Base-by-base conservation (phyloP, 2,888 invertebrate species). In the Adelognathus sp. region DNA sequence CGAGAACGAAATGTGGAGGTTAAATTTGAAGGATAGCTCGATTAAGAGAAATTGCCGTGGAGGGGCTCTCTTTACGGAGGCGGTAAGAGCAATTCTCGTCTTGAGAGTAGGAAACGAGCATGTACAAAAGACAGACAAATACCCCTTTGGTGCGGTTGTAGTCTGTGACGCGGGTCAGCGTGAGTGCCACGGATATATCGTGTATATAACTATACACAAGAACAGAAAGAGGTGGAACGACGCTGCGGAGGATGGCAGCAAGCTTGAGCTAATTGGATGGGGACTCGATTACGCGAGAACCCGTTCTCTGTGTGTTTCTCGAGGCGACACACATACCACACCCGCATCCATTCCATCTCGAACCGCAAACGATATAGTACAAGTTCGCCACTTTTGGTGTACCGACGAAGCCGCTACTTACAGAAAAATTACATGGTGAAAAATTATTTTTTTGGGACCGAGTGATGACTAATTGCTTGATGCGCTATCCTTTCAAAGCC, bases 241-340 rank as follows among this genome's bases (percentile, higher is more conserved):
- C 33, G 64, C 21, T 54, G 14, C 60, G 64, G 54, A 54, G 60
- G 67, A 67, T 67, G 72, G 75, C 71, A 72, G 46, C 84, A 83
- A 86, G 86, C 83, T 81, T 83, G 78, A 80, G 81, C 88, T 90
- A 90, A 90, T 90, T 89, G 89, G 85, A 82, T 84, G 81, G 87
- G 85, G 88, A 89, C 88, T 89, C 87, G 87, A 89, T 89, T 89
- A 88, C 88, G 84, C 84, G 84, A n/a, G n/a, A n/a, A 81, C 74
- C 79, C 82, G 76, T 75, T 77, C 80, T 82, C 80, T 88, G 81
- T n/a, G n/a, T 87, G 84, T 88, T 89, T 87, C 86, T 86, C 83
- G 75, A 88, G 85, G 86, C 88, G 81, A 83, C 84, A 85, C 88
- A 88, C 88, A 87, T 88, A 86, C 84, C 54, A 21, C n/a, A n/a